phyloP scores from a whole-genome alignment of 2,113 vertebrate species.

The Colossoma macropomum region DNA sequence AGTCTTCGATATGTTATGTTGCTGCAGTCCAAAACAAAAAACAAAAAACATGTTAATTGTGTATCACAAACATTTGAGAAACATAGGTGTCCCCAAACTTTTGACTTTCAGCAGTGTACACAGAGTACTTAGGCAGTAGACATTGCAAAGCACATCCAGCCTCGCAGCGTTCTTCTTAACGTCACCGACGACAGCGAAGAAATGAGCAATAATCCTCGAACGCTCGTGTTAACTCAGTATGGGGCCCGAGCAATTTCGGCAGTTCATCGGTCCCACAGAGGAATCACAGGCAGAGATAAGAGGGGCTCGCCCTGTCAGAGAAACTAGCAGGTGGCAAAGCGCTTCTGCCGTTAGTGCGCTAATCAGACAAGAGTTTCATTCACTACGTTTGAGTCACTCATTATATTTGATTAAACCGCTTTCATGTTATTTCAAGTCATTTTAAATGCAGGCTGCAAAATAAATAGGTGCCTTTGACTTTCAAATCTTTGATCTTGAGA shows the following conservation, averaged over 20 bases:
- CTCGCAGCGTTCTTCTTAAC: not conserved
- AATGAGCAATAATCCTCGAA: slow-evolving; percentile 33
- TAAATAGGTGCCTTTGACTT: not conserved
- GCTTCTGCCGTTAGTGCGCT: not conserved
- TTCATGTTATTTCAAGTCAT: slow-evolving; percentile 10
- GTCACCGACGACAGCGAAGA: not conserved
- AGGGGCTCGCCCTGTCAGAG: not conserved
- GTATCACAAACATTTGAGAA: no score
- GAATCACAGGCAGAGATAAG: not conserved
- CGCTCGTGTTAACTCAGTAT: slow-evolving; percentile 8
- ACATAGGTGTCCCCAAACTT: not conserved
- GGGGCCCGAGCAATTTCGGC: slow-evolving; percentile 20
- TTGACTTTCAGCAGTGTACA: not conserved
- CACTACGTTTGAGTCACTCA: not conserved
- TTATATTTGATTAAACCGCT: not conserved
- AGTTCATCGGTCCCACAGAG: slow-evolving; percentile 3
- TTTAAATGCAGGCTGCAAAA: not conserved
- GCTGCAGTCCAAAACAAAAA: no score
- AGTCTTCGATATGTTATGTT: no score
- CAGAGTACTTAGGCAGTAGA: not conserved
- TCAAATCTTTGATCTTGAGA: slow-evolving; percentile 10
- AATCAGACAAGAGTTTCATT: slow-evolving; percentile 9
- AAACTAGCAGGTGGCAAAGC: slow-evolving; percentile 9
- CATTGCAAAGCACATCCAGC: not conserved
- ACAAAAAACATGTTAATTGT: no score